phyloP scores from a whole-genome alignment of 2,888 invertebrate genomes.

The Coecobrya sp. region DNA sequence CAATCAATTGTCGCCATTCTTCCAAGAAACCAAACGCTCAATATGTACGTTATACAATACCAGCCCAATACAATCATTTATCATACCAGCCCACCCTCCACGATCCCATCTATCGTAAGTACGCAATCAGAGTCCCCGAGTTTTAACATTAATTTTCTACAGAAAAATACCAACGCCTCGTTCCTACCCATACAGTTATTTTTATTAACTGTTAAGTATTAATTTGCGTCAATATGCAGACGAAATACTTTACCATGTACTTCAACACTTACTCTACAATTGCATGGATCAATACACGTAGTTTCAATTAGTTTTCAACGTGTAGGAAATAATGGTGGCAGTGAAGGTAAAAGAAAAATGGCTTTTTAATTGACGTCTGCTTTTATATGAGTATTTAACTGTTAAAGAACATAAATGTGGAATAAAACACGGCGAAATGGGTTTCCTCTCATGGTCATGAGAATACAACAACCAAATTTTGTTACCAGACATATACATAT shows the following conservation, averaged over 20 bases:
- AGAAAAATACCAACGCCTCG: background rate
- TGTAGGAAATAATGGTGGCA: background rate
- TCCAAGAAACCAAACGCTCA: background rate
- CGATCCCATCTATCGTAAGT: background rate
- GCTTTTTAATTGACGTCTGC: constrained; percentile 36
- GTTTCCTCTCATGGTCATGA: too few relatives aligned
- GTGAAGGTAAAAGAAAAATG: constrained; percentile 46
- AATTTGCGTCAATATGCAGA: background rate
- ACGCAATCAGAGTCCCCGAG: background rate
- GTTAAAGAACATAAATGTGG: background rate
- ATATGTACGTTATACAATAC: background rate
- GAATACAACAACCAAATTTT: too few relatives aligned
- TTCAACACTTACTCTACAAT: background rate
- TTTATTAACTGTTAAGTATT: background rate
- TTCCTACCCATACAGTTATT: background rate
- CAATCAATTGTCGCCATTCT: constrained; percentile 42
- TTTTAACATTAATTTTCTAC: background rate
- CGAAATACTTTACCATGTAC: background rate
- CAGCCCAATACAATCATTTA: background rate
- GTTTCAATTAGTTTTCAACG: background rate
- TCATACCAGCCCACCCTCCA: background rate
- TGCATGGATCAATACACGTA: background rate
- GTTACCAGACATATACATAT: too few relatives aligned
- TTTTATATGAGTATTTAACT: constrained; percentile 9
- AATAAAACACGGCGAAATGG: background rate